Evolutionary conservation across 2,888 invertebrate species (phyloP).

Genomic region (Cerastoderma edule): DNA sequence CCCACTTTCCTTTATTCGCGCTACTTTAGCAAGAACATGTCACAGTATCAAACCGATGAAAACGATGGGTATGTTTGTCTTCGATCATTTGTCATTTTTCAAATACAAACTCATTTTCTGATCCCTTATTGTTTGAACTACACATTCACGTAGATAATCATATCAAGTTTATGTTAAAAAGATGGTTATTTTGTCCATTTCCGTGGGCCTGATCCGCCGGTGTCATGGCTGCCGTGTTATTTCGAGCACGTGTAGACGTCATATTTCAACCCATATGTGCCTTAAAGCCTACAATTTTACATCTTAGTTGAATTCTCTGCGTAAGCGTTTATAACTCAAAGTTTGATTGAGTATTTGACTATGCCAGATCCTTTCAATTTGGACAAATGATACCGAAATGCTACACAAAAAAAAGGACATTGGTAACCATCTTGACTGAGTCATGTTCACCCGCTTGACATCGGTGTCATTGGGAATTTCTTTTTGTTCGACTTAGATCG

Average conservation of each 20-base stretch:
- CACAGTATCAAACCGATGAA: constrained; percentile 75
- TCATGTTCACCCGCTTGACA: no score
- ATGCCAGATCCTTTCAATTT: no score
- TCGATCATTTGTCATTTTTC: constrained; percentile 26
- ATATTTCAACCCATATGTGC: constrained; percentile 20
- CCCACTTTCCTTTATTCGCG: constrained; percentile 76
- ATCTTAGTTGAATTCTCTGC: no score
- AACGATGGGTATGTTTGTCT: constrained; percentile 52
- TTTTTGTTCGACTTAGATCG: no score
- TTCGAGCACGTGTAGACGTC: constrained; percentile 67
- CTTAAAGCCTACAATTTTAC: no score
- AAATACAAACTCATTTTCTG: background rate
- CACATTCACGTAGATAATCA: background rate
- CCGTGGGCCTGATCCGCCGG: constrained; percentile 42
- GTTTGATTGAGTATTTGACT: no score
- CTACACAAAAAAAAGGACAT: no score
- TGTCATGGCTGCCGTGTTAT: constrained; percentile 68
- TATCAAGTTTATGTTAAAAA: constrained; percentile 12
- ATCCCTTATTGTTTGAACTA: background rate
- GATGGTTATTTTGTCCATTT: constrained; percentile 10
- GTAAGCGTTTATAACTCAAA: no score
- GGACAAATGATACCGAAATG: no score
- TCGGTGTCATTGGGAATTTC: no score
- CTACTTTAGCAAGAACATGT: constrained; percentile 79
- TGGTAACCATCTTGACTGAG: background rate